Conservation (phyloP, 2,888 invertebrate genomes). For the Malacosoma neustria region DNA sequence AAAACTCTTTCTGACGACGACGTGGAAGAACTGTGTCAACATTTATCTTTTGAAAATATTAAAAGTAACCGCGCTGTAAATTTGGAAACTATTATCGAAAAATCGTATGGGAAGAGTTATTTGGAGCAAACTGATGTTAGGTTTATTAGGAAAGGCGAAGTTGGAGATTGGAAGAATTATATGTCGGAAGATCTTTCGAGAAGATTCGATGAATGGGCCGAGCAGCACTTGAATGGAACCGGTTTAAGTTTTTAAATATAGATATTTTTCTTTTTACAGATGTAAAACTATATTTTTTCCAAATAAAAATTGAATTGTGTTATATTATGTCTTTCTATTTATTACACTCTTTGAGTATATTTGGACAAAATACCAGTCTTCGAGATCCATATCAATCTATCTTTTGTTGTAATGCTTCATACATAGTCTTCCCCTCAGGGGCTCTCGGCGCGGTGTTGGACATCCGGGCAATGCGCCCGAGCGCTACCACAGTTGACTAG, state of each 20-base stretch:
- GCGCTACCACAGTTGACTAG: no score
- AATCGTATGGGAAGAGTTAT: constrained; percentile 60
- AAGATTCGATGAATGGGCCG: constrained; percentile 83
- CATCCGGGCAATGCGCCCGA: no score
- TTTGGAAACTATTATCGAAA: constrained; percentile 76
- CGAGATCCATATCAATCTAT: no score
- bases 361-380: no score
- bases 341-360: no score
- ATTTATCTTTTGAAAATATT: constrained; percentile 89
- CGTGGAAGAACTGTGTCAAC: constrained; percentile 79
- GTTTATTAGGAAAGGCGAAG: constrained; percentile 85
- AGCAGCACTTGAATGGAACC: constrained; percentile 75
- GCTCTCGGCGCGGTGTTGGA: no score
- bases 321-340: no score
- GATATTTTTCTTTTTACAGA: no score
- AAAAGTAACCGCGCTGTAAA: constrained; percentile 87
- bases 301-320: no score
- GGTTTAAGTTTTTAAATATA: constrained; percentile 77
- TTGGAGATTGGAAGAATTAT: constrained; percentile 87
- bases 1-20: constrained; percentile 79
- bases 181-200: constrained; percentile 82
- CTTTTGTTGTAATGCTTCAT: no score
- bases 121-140: constrained; percentile 67
- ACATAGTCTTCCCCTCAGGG: no score
- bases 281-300: no score